phyloP scores from a whole-genome alignment of 2,888 invertebrate genomes.

The Calameuta idolon region DNA sequence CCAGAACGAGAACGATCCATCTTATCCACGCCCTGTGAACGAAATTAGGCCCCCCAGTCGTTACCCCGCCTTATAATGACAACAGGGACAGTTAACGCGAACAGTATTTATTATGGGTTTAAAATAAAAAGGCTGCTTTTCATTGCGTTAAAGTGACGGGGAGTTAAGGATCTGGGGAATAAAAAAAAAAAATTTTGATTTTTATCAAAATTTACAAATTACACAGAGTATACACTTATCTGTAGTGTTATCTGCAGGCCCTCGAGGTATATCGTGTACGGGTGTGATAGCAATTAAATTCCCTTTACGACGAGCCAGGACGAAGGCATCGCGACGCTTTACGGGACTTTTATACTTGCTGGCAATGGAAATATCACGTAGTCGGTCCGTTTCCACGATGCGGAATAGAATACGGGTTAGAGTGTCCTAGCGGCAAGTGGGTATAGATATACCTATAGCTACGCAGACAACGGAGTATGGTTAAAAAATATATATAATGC shows the following conservation, averaged over 20 bases:
- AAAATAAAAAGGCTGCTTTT: neutral
- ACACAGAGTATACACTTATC: neutral
- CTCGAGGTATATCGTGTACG: neutral
- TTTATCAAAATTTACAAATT: neutral
- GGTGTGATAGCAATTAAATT: neutral
- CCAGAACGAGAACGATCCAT: neutral
- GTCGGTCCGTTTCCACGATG: neutral
- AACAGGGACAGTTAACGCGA: neutral
- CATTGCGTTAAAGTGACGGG: neutral
- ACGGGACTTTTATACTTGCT: slow-evolving; percentile 19
- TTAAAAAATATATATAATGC: neutral
- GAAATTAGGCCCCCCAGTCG: slow-evolving; percentile 2
- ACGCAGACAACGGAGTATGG: neutral
- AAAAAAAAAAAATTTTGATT: neutral
- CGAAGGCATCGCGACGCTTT: slow-evolving; percentile 22
- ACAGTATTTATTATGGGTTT: neutral
- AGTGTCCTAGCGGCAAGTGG: neutral
- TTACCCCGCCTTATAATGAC: slow-evolving; percentile 3
- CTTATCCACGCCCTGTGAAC: slow-evolving; percentile 5
- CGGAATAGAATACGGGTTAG: neutral
- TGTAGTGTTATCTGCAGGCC: neutral
- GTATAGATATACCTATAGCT: neutral
- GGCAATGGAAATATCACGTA: neutral
- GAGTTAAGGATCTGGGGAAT: neutral
- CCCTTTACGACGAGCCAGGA: neutral